Percentiles rank a stretch among this genome's conserved stretches.
phyloP scores from a whole-genome alignment of 2,888 invertebrate genomes.

The Ophion ellenae region DNA sequence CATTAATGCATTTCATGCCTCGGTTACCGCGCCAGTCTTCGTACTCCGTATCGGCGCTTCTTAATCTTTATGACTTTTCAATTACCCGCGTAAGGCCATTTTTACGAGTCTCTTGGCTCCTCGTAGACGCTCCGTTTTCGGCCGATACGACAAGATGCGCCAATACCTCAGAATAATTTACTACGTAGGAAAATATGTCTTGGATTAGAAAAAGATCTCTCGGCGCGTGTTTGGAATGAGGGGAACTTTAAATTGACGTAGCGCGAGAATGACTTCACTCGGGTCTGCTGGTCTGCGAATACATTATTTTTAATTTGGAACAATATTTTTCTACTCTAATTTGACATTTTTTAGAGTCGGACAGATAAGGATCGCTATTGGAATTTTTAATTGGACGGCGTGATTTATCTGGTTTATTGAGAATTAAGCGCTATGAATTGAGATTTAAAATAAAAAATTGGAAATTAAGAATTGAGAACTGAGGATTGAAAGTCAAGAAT shows the following conservation, averaged over 20 bases:
- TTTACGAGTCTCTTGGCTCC: constrained; percentile 19
- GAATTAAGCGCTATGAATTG: neutral
- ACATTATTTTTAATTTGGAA: neutral
- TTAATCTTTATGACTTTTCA: constrained; percentile 47
- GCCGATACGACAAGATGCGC: neutral
- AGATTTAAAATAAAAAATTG: neutral
- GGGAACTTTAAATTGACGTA: neutral
- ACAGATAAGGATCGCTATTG: neutral
- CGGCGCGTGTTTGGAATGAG: neutral
- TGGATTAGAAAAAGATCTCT: neutral
- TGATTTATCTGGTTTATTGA: neutral
- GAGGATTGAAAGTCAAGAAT: neutral
- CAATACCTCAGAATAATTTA: neutral
- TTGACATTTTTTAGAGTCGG: neutral
- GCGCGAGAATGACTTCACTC: neutral
- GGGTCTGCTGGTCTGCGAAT: neutral
- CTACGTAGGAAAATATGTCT: neutral
- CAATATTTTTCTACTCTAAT: neutral
- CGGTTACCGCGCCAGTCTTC: constrained; percentile 13
- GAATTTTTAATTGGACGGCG: neutral
- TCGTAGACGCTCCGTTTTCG: constrained; percentile 8
- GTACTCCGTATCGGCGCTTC: neutral
- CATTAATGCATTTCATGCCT: constrained; percentile 58
- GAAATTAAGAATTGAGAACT: neutral
- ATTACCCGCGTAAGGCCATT: constrained; percentile 24